Base-by-base conservation (phyloP, 1,140 invertebrate species). In the Luehdorfia chinensis region DNA sequence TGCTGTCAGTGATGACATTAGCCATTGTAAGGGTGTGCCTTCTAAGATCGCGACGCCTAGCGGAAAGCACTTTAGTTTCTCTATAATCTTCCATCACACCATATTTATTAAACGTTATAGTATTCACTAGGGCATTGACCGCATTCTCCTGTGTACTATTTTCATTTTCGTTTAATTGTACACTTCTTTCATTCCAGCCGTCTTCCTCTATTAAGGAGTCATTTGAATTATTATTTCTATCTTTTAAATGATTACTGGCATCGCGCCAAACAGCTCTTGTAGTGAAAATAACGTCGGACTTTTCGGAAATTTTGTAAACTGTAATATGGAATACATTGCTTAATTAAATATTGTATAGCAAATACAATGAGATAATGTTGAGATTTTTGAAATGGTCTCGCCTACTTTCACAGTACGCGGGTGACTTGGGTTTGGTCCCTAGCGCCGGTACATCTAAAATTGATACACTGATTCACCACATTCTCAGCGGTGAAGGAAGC, bases 1-100 rank as follows among this genome's bases (percentile, higher is more conserved):
- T 84, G 44, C 67, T 79, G 12, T 84, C 80, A 0, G 69, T 76
- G 0, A 84, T 71, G 3, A 84, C 77, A 51, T 79, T 79, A 0
- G 49, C 67, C 71, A 84, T 78, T 0, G 75, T 84, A 2, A 84
- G 49, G 0, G 55, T 52, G 45, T 80, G 68, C 14, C 48, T 25
- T 48, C 59, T 60, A n/a, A 84, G 34, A 51, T 84, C 39, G 4
- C 30, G 54, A 14, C 80, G 59, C 50, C 66, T 65, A 0, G 34
- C 13, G 6, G 72, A 73, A 15, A 80, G 33, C 0, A 69, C 58
- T 32, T 55, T 74, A 0, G 51, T 53, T 6, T 32, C 30, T 43
- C 66, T 69, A 31, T 63, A 64, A 28, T 77, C 69, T 57, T 70
- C 58, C 9, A 75, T 57, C 7, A 50, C 8, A 1, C 69, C 70